Evolutionary conservation across 2,113 vertebrate genomes (phyloP), one percentile per base, ranked within the genome.

Genomic region (Channa maculata): DNA sequence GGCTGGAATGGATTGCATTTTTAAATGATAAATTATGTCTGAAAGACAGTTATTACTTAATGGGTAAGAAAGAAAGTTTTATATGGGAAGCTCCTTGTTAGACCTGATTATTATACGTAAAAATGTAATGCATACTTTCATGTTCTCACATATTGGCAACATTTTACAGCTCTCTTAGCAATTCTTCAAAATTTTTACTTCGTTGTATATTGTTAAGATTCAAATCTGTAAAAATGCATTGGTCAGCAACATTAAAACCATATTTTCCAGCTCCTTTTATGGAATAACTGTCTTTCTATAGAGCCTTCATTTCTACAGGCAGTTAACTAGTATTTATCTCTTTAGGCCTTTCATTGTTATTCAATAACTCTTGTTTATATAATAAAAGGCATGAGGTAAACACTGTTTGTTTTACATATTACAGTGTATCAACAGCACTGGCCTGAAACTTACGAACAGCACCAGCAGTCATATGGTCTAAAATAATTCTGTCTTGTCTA

Each of bases 1-100:
- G 50, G 13, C n/a, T 60, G 14, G 45, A 41, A 69, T 83, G 75
- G 51, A 82, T 85, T 63, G 85, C 24, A 24, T 24, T 24, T 66
- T 84, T 46, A 82, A 82, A 83, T 86, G 67, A 86, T 84, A 36
- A 77, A 89, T 83, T 14, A 80, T 66, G 69, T 58, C 79, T 80
- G 59, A 43, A 49, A 80, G 65, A 57, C 74, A 79, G 71, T 82
- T 83, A 76, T 59, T 58, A 45, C 51, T 73, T 70, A 79, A 75
- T 6, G 39, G 51, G 38, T 45, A 48, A 11, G 49, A 39, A 52
- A 54, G 45, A 34, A 9, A 4, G 45, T 1, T 24, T 1, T 24
- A 24, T 24, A 14, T n/a, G 58, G 36, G 33, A 37, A 13, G 15
- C 46, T 67, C 44, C 0, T 41, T 66, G 63, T 53, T 67, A 5